Conservation (phyloP, 2,113 vertebrate species). For the Hyla sarda region DNA sequence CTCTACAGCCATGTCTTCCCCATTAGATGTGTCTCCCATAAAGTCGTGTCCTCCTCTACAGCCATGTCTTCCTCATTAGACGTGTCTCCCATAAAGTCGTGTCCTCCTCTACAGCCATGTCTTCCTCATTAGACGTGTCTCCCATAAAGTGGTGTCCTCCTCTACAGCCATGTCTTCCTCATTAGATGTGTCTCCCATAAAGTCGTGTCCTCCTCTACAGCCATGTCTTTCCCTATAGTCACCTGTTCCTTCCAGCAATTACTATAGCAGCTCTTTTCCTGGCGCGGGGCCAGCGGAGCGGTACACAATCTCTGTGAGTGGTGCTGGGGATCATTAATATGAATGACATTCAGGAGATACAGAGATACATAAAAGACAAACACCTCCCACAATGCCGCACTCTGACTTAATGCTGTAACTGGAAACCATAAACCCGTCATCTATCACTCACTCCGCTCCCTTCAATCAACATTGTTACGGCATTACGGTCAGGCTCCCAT, state of each 20-base stretch:
- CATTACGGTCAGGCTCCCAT: constrained; percentile 24
- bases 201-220: neutral
- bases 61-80: neutral
- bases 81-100: neutral
- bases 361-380: constrained; percentile 28
- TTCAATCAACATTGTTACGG: neutral
- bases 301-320: constrained; percentile 21
- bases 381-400: neutral
- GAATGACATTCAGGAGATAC: constrained; percentile 3
- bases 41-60: neutral
- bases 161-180: neutral
- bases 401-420: constrained; percentile 16
- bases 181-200: neutral
- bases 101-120: neutral
- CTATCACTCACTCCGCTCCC: neutral
- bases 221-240: neutral
- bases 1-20: neutral
- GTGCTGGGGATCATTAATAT: constrained; percentile 23
- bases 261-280: neutral
- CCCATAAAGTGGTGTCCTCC: neutral
- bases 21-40: neutral
- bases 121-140: neutral
- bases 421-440: constrained; percentile 21
- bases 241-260: no score
- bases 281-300: neutral